Evolutionary conservation across 2,797 vertebrate species (phyloP).

Genomic region (Crotalus adamanteus): DNA sequence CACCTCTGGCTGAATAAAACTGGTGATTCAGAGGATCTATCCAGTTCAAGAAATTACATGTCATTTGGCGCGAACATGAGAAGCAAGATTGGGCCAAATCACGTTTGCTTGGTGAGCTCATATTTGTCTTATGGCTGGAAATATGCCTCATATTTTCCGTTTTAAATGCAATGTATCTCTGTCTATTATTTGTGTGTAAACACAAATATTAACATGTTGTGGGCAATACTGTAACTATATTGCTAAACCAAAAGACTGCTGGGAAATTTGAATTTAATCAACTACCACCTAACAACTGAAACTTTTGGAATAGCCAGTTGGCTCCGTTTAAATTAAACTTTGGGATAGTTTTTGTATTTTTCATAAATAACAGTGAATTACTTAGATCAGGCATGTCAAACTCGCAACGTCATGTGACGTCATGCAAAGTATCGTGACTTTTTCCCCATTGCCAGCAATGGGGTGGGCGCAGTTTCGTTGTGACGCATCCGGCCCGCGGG

Average conservation of each 20-base stretch:
- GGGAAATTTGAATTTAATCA: neutral
- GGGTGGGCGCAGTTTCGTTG: too few species aligned
- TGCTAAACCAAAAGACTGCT: neutral
- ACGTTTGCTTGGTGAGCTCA: slow-evolving; percentile 9
- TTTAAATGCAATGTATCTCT: slow-evolving; percentile 26
- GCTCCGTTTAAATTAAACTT: neutral
- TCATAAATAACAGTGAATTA: neutral
- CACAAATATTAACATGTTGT: slow-evolving; percentile 6
- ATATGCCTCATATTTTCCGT: slow-evolving; percentile 22
- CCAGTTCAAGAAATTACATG: neutral
- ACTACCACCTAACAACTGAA: neutral
- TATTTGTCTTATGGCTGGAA: slow-evolving; percentile 18
- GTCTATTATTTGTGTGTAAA: neutral
- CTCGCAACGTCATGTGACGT: too few species aligned
- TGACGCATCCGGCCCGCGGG: too few species aligned
- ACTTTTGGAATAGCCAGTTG: neutral
- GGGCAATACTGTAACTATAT: neutral
- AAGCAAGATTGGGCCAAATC: neutral
- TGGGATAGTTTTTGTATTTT: neutral
- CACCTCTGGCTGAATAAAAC: neutral
- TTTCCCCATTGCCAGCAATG: too few species aligned
- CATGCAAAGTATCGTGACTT: too few species aligned
- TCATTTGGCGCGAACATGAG: slow-evolving; percentile 3
- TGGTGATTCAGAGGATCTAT: neutral
- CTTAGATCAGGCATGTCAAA: neutral